Evolutionary conservation across 2,113 vertebrate genomes (phyloP), one percentile per base, ranked within the genome.

Genomic region (Dicrurus megarhynchus): DNA sequence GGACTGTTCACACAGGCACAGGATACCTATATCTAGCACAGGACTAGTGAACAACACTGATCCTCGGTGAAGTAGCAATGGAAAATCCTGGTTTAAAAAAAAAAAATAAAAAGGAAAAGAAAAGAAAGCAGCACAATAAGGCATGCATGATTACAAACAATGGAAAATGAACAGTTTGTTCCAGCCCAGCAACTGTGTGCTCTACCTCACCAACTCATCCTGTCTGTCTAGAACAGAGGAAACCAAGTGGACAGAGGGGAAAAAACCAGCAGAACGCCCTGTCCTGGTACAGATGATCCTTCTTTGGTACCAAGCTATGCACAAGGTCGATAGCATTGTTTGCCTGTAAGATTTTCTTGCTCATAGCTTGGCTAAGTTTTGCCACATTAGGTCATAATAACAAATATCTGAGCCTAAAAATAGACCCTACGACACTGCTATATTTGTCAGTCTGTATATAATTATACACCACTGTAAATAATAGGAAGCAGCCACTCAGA

Each of bases 161-260:
- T 68, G 93, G 92, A 95, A 96, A 94, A 92, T 26, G 96, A 96
- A 97, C 88, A 95, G 53, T 39, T 81, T 96, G 93, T 94, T 95
- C 96, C 73, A 96, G 71, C 53, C 68, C 56, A 63, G 80, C 79
- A 95, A 95, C 83, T 78, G 53, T 89, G 92, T 46, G 69, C 53
- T 94, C 69, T 95, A 94, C 92, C 92, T 96, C 93, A 95, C 79
- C 84, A 82, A 90, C 46, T 95, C 92, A 93, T 93, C 95, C 96
- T 96, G 96, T 83, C 93, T 94, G 95, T 87, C 92, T 92, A 95
- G 92, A 88, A 84, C 73, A 95, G 60, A 90, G 95, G 96, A 96
- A 97, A 76, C 71, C 63, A 74, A 94, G 84, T 16, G 93, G 79
- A 96, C 90, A 91, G 71, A 87, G 28, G 27, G 55, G 32, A 13